Base-by-base conservation (phyloP, 2,113 vertebrate genomes). In the Epinephelus lanceolatus region DNA sequence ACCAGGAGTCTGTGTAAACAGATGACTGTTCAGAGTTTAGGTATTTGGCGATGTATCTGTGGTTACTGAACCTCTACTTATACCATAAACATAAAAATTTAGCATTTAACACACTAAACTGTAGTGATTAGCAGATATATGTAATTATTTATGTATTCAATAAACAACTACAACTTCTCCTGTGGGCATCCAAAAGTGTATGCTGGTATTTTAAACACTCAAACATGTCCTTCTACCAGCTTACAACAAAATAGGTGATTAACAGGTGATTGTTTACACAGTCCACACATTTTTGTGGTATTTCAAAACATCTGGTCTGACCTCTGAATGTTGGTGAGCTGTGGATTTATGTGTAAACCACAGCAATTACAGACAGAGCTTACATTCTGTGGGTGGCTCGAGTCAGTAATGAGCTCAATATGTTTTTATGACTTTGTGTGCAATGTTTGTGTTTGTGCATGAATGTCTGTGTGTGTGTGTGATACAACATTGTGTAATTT, bases 251-350 rank as follows among this genome's bases (percentile, higher is more conserved):
- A 52, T 49, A 19, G 12, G 2, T 5, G 30, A 27, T 18, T 5
- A 62, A 76, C 70, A 82, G 71, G 70, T 90, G 81, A 84, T 6
- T 56, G 55, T 70, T 84, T 72, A 59, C 33, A 33, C 52, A 42
- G 9, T 33, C 11, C 30, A 63, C 30, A 80, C 78, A 80, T 72
- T 62, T 80, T 62, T 73, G 79, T 78, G 82, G 81, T n/a, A 0
- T 63, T 71, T 63, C 12, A 18, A 70, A 72, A 71, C 87, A 81
- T 82, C 68, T 68, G 70, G n/a, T 40, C 37, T 7, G 69, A 82
- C 75, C 86, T 62, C 70, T 77, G 55, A 68, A 15, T 62, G 27
- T 2, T 4, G 75, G 73, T 42, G 45, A 73, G 40, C 45, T 12
- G 19, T 42, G 12, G 66, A 59, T 67, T 65, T 14, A 13, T 57